These are phyloP conservation scores for Spialia ferax DNA, from an alignment of 2,888 invertebrate species.

Conservation along the genomic window DNA sequence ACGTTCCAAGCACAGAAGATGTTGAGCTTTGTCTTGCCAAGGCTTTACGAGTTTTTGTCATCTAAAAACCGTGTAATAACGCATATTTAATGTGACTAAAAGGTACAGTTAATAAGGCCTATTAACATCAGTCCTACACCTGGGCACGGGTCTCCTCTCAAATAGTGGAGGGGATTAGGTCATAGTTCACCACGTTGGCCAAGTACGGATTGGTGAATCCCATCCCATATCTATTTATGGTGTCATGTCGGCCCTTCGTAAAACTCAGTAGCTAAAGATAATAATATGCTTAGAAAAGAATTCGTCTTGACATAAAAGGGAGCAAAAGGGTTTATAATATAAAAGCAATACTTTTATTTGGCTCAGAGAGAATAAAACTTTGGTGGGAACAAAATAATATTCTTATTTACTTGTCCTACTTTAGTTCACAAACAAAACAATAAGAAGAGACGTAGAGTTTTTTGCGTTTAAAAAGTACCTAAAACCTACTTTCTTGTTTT, in stretches of 20 bases:
- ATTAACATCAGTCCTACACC: too few relatives aligned
- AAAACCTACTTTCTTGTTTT: too few relatives aligned
- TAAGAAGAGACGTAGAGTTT: not conserved
- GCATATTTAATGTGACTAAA: not conserved
- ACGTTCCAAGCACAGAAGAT: not conserved
- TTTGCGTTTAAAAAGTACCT: not conserved
- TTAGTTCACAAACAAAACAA: conserved; percentile 2
- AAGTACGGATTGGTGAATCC: too few relatives aligned
- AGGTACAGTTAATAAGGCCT: too few relatives aligned
- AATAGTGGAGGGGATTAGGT: too few relatives aligned
- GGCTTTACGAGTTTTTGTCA: not conserved
- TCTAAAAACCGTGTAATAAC: not conserved
- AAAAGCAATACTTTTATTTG: not conserved
- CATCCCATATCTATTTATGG: not conserved
- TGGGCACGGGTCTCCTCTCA: too few relatives aligned
- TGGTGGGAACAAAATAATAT: not conserved
- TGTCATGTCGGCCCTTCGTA: not conserved
- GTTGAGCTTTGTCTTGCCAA: not conserved
- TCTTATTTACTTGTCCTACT: conserved; percentile 2
- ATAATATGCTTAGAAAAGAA: not conserved
- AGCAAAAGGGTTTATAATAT: not conserved
- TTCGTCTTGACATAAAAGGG: not conserved
- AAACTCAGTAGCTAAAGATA: not conserved
- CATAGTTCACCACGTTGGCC: too few relatives aligned
- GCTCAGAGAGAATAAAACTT: not conserved